These are phyloP conservation scores for Acrocyrtus sp. DNA, from an alignment of 2,888 invertebrate species.

Conservation along the genomic window DNA sequence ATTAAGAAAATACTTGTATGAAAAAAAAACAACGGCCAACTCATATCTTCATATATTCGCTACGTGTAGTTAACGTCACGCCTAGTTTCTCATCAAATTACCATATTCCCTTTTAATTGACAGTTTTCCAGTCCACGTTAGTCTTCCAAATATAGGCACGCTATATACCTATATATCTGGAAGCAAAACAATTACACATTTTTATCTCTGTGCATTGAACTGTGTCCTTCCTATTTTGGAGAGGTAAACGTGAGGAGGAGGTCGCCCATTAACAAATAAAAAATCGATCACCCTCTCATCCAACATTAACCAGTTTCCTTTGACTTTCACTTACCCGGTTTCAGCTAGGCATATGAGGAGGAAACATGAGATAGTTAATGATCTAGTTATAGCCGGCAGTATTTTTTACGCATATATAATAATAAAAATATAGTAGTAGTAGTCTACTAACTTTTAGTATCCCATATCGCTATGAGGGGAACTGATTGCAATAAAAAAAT, in stretches of 20 bases:
- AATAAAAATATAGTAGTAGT: too few relatives aligned
- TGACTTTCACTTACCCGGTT: conserved; percentile 39
- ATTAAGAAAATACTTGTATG: background rate
- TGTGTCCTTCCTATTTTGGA: background rate
- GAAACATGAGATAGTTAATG: background rate
- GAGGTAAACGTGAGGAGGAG: conserved; percentile 24
- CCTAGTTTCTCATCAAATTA: background rate
- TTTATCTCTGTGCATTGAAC: too few relatives aligned
- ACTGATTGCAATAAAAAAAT: too few relatives aligned
- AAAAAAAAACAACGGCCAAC: background rate
- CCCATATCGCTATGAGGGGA: too few relatives aligned
- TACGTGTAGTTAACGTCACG: background rate
- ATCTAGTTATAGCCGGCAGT: background rate
- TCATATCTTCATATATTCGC: background rate
- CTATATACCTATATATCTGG: too few relatives aligned
- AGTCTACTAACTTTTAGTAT: too few relatives aligned
- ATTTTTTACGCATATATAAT: too few relatives aligned
- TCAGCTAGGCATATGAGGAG: background rate
- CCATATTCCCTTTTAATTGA: conserved; percentile 36
- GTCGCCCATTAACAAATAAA: conserved; percentile 22
- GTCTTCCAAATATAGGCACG: too few relatives aligned
- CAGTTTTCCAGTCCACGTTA: conserved; percentile 6
- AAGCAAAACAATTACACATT: too few relatives aligned
- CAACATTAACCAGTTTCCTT: conserved; percentile 38
- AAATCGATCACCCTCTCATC: conserved; percentile 48